Percentiles rank a stretch among this genome's conserved stretches.
phyloP scores from a whole-genome alignment of 2,888 invertebrate species.

The Choristoneura rosaceana region DNA sequence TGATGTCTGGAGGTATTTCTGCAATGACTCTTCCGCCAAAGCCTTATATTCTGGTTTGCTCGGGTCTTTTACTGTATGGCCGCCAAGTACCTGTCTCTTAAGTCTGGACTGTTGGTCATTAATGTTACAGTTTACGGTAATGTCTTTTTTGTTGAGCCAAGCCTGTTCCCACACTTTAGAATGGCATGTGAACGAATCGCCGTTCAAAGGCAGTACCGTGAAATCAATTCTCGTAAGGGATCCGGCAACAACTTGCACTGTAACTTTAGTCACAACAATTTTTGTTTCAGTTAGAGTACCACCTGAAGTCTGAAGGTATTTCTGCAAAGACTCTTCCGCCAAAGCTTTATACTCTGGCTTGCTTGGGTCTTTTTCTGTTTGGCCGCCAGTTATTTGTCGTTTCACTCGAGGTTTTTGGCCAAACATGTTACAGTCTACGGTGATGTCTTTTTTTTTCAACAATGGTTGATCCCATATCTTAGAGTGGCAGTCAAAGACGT shows the following conservation, averaged over 20 bases:
- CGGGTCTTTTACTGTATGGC: constrained; percentile 43
- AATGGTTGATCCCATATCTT: constrained; percentile 77
- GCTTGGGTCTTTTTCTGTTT: constrained; percentile 26
- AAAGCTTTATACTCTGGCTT: constrained; percentile 50
- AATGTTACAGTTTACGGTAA: constrained; percentile 50
- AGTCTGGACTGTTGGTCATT: constrained; percentile 39
- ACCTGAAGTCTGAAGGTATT: constrained; percentile 48
- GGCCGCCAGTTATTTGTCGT: constrained; percentile 45
- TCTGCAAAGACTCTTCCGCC: constrained; percentile 52
- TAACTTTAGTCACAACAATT: constrained; percentile 62
- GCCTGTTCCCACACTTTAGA: constrained; percentile 43
- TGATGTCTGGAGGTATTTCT: constrained; percentile 45
- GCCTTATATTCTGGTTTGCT: constrained; percentile 46
- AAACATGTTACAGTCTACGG: constrained; percentile 22
- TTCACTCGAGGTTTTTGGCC: constrained; percentile 13
- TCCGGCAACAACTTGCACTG: constrained; percentile 74
- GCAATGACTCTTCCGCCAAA: constrained; percentile 50
- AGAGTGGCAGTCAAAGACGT: constrained; percentile 48
- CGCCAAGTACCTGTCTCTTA: constrained; percentile 43
- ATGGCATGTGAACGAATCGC: constrained; percentile 38
- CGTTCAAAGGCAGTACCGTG: constrained; percentile 50
- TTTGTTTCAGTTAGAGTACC: constrained; percentile 45
- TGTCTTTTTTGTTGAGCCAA: constrained; percentile 49
- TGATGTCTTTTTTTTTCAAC: constrained; percentile 55
- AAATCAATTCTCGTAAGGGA: constrained; percentile 62